Percentiles rank a stretch among this genome's conserved stretches.
Conservation (phyloP, 1,140 invertebrate species). For the Magallana gigas region DNA sequence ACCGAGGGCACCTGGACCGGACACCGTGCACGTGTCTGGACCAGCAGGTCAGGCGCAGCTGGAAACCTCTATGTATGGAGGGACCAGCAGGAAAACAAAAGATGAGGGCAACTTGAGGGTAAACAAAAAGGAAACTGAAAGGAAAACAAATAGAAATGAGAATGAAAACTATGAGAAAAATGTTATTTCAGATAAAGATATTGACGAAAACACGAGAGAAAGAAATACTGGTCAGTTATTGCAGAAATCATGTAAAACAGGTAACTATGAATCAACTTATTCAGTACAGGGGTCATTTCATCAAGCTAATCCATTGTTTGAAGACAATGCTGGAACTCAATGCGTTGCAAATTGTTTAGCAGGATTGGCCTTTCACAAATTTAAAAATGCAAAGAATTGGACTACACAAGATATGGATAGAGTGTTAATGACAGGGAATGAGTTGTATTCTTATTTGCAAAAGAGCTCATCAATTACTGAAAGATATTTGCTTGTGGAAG, state of each 20-base stretch:
- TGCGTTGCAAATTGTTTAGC: slow-evolving; percentile 47
- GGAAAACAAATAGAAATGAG: too few relatives aligned
- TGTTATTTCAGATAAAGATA: not conserved
- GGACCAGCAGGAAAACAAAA: too few relatives aligned
- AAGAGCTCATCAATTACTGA: not conserved
- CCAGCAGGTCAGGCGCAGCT: too few relatives aligned
- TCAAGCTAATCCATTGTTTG: slow-evolving; percentile 38
- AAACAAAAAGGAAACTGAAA: too few relatives aligned
- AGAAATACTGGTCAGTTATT: not conserved
- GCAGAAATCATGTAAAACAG: not conserved
- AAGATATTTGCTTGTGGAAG: not conserved
- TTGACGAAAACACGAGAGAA: not conserved
- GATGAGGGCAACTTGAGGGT: too few relatives aligned
- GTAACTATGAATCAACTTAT: not conserved
- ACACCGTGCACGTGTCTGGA: too few relatives aligned
- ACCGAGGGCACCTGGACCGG: too few relatives aligned
- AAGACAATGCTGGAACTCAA: slow-evolving; percentile 37
- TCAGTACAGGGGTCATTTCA: slow-evolving; percentile 45
- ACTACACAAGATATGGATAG: slow-evolving; percentile 11
- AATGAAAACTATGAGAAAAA: too few relatives aligned
- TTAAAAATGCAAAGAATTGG: slow-evolving; percentile 28
- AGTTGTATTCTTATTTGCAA: slow-evolving; percentile 18
- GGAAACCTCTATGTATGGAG: too few relatives aligned
- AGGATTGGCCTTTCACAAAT: slow-evolving; percentile 9
- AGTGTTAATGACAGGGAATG: slow-evolving; percentile 38